Evolutionary conservation across 2,888 invertebrate genomes (phyloP), one percentile per base, ranked within the genome.

Genomic region (Stenchaetothrips biformis): DNA sequence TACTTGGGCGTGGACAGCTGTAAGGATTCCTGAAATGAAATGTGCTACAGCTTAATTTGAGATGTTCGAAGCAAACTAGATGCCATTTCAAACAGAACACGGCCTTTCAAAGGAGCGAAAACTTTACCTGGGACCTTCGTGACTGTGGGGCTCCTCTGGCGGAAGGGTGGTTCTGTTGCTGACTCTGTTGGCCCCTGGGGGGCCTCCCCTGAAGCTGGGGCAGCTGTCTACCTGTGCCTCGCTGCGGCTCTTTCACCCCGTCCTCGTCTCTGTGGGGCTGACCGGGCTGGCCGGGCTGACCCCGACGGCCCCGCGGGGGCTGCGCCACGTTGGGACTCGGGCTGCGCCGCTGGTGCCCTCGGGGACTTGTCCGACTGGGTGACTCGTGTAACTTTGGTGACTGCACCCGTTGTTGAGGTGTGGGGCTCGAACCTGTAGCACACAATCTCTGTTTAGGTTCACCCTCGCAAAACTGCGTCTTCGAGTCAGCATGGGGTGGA

Each of bases 1-100:
- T 89, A 89, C 81, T 84, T 83, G 82, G 81, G 81, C 81, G 82
- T 80, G 80, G 83, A 47, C 80, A 82, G 82, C 77, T 83, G 84
- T 80, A 82, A 21, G 9, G 67, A 74, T 21, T 74, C 67, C 67
- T 74, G 25, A 9, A 74, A 74, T 11, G 25, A 7, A 74, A 37
- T 37, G 37, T 37, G 37, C 37, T 37, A 74, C 67, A 74, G 13
- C 25, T 25, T 25, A 1, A 9, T 53, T 13, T 4, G 18, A 53
- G 11, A 8, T 4, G 18, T 13, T 53, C 6, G 11, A 53, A 53
- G 13, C 13, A 53, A 37, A 37, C 37, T 37, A 37, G 4, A 37
- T 37, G 37, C 53, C 53, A 53, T 4, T 18, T 9, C 11, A 18
- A 6, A 53, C 9, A 1, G 53, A 53, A 4, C 53, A 13, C 16